These are phyloP conservation scores for Agrotis exclamationis DNA, from an alignment of 2,888 invertebrate genomes.

Conservation along the genomic window DNA sequence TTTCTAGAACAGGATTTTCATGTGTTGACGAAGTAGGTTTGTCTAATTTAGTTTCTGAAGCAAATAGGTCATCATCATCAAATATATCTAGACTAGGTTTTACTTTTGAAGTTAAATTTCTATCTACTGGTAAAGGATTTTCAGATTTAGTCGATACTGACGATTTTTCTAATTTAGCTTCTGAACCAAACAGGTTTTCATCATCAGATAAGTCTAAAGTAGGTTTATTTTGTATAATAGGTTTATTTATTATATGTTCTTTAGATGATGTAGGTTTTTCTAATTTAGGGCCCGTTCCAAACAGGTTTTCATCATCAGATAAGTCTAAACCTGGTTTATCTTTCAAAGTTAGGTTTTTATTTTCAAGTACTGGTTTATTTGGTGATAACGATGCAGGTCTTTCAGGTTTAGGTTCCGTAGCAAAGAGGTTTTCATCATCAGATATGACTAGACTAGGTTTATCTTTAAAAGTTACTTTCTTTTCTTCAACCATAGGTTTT, in stretches of 20 bases:
- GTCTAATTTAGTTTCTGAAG: not conserved
- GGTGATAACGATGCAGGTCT: not conserved
- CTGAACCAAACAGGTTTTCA: conserved; percentile 10
- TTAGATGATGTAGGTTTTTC: not conserved
- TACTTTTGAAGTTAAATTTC: not conserved
- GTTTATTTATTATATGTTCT: conserved; percentile 1
- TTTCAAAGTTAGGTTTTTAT: not conserved
- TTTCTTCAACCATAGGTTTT: no score
- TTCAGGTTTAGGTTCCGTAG: not conserved
- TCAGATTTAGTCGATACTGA: not conserved
- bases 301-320: conserved; percentile 33
- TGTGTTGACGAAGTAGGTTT: conserved; percentile 3
- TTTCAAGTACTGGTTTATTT: not conserved
- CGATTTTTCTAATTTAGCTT: conserved; percentile 6
- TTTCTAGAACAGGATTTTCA: not conserved
- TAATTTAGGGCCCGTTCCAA: conserved; percentile 7
- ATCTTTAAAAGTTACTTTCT: no score
- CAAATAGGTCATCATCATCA: conserved; percentile 24
- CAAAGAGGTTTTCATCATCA: conserved; percentile 23
- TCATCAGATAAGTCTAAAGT: not conserved
- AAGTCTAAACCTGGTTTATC: not conserved
- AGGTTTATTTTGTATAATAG: not conserved
- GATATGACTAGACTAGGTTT: conserved; percentile 3
- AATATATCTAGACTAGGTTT: conserved; percentile 2
- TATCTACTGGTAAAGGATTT: not conserved